Evolutionary conservation across 2,797 vertebrate species (phyloP).

Genomic region (Protosalanx chinensis): DNA sequence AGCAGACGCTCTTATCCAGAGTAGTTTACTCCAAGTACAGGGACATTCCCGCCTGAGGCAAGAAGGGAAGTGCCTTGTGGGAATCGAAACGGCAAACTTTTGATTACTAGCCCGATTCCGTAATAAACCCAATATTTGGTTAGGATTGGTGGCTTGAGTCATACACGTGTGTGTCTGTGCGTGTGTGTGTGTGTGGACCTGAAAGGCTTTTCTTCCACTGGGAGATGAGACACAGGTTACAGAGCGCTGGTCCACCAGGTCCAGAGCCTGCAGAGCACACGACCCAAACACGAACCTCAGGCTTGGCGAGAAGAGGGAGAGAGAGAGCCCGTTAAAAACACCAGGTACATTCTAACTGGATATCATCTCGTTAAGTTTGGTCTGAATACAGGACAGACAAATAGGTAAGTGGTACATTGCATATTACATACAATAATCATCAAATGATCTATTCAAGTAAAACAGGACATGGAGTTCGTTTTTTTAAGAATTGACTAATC

Average conservation of each 20-base stretch:
- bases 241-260: conserved; percentile 84
- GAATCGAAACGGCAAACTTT: no score
- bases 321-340: background rate
- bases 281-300: conserved; percentile 90
- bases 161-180: no score
- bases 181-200: conserved; percentile 65
- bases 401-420: background rate
- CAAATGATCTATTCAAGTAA: background rate
- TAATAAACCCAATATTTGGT: no score
- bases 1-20: no score
- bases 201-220: conserved; percentile 84
- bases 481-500: no score
- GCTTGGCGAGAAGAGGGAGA: conserved; percentile 61
- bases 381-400: background rate
- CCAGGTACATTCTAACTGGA: background rate
- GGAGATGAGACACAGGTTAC: conserved; percentile 83
- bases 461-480: background rate
- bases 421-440: no score
- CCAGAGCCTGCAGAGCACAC: conserved; percentile 84
- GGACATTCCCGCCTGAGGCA: no score
- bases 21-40: no score
- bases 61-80: no score
- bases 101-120: no score
- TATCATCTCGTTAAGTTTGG: background rate
- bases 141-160: no score